Base-by-base conservation (phyloP, 2,888 invertebrate genomes). In the Drosophila vallismaia region DNA sequence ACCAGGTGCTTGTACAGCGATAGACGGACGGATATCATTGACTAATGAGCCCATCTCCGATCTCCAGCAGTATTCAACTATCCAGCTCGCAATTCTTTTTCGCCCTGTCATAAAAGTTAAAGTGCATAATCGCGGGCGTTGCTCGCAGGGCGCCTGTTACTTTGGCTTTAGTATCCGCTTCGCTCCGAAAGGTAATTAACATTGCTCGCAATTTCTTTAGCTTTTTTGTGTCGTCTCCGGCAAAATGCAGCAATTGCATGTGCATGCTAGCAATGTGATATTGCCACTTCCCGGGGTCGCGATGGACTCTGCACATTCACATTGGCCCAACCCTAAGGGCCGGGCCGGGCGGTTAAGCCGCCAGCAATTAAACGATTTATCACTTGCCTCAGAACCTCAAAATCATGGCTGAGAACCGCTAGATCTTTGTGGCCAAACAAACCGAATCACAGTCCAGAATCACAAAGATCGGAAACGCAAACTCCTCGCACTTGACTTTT, bases 1-100 rank as follows among this genome's bases (percentile, higher is more conserved):
- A 36, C 36, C 76, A 71, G 75, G 72, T 75, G 74, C 63, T 72
- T 10, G 45, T 29, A 55, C 66, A 63, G 73, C 64, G 69, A 71
- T 71, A 82, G 75, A 73, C 60, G 56, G 52, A 55, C 63, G 69
- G 67, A 86, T 82, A 86, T 82, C 82, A 80, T 67, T 86, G 78
- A 66, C 86, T 86, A 83, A 83, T 83, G 86, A 83, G 83, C 71
- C 55, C 55, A 62, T 48, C 50, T 38, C 51, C 42, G 29, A 42
- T 44, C 56, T 50, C 45, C 26, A 12, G 40, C 46, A 28, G 6
- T 28, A 19, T 29, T 12, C 9, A 48, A 33, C 56, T 28, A 29
- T 53, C 38, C 29, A 10, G 19, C 38, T 12, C 49, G 40, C 31
- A 40, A 31, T 51, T 64, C 51, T 52, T 64, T 19, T 62, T 50